Conservation (phyloP, 2,888 invertebrate genomes). For the Cheilosia urbana region DNA sequence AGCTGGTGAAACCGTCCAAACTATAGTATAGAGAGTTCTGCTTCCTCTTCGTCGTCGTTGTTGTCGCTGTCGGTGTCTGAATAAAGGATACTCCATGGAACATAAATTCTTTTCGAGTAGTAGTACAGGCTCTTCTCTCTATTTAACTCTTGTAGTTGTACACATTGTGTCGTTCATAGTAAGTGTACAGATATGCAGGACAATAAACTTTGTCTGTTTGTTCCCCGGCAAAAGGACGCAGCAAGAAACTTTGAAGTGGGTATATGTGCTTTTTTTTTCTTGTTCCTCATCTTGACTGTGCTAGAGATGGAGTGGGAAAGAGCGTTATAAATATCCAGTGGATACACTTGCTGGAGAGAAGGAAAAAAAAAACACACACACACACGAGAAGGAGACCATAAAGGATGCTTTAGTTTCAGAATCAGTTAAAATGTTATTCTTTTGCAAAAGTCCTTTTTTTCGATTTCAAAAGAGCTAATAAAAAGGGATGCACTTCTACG, state of each 20-base stretch:
- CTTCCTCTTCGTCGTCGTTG: not conserved
- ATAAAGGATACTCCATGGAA: constrained; percentile 67
- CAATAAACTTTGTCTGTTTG: constrained; percentile 73
- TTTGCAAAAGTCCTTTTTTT: constrained; percentile 45
- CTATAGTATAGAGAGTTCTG: constrained; percentile 20
- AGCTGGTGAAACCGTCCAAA: constrained; percentile 56
- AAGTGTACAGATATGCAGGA: constrained; percentile 65
- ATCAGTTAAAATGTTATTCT: constrained; percentile 72
- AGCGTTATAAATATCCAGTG: constrained; percentile 33
- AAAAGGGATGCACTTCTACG: constrained; percentile 22
- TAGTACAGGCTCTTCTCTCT: constrained; percentile 43
- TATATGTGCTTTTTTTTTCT: constrained; percentile 2
- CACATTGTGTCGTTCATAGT: constrained; percentile 47
- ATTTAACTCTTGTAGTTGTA: constrained; percentile 61
- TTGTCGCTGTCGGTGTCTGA: constrained; percentile 1
- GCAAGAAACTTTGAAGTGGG: constrained; percentile 51
- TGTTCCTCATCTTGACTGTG: not conserved
- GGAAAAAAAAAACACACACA: not conserved
- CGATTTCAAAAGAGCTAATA: constrained; percentile 48
- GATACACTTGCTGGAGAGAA: constrained; percentile 8
- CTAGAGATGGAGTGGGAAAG: not conserved
- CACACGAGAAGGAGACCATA: constrained; percentile 24
- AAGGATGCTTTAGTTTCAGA: constrained; percentile 67
- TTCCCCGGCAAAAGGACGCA: constrained; percentile 44
- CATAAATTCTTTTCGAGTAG: constrained; percentile 71